Conservation (phyloP, 2,113 vertebrate species). For the Otolemur garnettii region DNA sequence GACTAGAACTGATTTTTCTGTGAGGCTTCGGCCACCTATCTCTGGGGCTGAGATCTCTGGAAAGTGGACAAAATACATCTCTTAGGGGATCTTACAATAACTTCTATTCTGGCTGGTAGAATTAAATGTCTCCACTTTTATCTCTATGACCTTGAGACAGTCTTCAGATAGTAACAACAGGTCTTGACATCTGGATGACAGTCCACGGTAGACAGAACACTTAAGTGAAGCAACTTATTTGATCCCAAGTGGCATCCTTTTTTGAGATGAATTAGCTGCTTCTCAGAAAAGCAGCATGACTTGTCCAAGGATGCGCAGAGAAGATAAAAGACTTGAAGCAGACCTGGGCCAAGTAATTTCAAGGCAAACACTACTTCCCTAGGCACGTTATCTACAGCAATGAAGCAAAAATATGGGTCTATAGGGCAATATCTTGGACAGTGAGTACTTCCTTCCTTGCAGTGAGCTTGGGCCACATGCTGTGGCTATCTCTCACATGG, state of each 20-base stretch:
- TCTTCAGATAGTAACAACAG: not conserved
- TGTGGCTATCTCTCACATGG: not conserved
- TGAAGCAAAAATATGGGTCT: not conserved
- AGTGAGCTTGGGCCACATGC: not conserved
- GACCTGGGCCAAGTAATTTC: not conserved
- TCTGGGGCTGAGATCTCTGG: not conserved
- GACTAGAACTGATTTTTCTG: not conserved
- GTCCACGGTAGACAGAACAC: slow-evolving; percentile 55
- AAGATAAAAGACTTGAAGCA: not conserved
- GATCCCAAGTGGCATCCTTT: slow-evolving; percentile 16
- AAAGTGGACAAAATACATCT: not conserved
- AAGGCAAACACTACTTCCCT: not conserved
- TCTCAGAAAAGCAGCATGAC: not conserved
- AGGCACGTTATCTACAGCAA: not conserved
- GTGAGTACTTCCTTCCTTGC: accelerated
- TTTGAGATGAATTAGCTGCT: not conserved
- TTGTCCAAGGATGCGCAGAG: not conserved
- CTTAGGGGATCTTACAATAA: not conserved
- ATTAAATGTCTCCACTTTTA: not conserved
- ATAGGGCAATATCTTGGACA: not conserved
- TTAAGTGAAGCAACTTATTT: not conserved
- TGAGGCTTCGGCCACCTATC: not conserved
- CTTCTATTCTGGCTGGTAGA: not conserved
- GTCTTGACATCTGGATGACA: slow-evolving; percentile 46
- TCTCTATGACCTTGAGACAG: not conserved